Conservation (phyloP, 2,888 invertebrate genomes). For the Cecidostiba fungosa region DNA sequence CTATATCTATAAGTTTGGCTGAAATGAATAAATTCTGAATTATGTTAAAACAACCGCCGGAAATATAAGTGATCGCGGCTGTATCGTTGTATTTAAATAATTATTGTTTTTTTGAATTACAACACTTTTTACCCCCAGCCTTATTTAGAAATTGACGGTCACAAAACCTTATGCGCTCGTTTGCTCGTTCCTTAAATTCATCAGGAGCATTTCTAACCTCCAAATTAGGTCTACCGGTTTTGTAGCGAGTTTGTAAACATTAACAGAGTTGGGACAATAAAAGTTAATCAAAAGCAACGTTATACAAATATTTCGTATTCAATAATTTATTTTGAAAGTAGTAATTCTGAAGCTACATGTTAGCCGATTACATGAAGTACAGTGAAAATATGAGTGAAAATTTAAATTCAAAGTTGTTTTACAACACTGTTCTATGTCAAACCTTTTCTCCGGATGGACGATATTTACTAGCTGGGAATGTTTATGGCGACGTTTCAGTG, state of each 20-base stretch:
- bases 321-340: not conserved
- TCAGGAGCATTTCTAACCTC: not conserved
- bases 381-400: conserved; percentile 48
- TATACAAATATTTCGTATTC: not conserved
- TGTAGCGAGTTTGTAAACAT: not conserved
- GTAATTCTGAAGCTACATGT: not conserved
- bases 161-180: too few relatives aligned
- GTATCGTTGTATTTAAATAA: too few relatives aligned
- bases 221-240: not conserved
- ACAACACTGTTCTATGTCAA: conserved; percentile 92
- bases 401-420: conserved; percentile 82
- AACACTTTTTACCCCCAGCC: too few relatives aligned
- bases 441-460: conserved; percentile 92
- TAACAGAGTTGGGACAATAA: not conserved
- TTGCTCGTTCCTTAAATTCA: too few relatives aligned
- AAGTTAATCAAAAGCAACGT: not conserved
- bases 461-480: conserved; percentile 90
- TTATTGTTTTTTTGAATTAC: too few relatives aligned
- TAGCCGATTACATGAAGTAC: not conserved
- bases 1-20: too few relatives aligned
- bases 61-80: too few relatives aligned
- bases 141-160: too few relatives aligned
- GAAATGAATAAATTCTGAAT: too few relatives aligned
- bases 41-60: too few relatives aligned
- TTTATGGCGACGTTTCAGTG: conserved; percentile 91